Conservation (phyloP, 1,140 invertebrate species). For the Phortica variegata region DNA sequence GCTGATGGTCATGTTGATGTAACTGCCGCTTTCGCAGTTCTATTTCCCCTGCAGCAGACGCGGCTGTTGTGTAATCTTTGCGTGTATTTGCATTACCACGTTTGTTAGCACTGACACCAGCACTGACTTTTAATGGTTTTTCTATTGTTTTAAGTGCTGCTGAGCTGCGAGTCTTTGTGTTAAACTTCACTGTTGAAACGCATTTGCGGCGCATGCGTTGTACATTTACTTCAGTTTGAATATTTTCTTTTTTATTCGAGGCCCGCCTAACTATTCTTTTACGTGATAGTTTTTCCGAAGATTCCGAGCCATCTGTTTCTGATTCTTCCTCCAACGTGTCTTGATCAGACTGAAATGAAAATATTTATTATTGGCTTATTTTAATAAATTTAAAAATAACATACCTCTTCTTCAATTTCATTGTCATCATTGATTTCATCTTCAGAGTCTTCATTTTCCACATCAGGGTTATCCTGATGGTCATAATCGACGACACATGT, state of each 20-base stretch:
- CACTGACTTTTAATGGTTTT: constrained; percentile 23
- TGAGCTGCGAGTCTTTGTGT: constrained; percentile 5
- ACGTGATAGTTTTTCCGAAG: constrained; percentile 3
- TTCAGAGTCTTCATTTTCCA: constrained; percentile 7
- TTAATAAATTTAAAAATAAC: neutral
- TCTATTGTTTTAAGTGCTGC: constrained; percentile 5
- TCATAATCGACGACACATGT: no score
- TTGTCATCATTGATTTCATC: neutral
- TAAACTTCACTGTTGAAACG: neutral
- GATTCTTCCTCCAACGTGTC: constrained; percentile 1
- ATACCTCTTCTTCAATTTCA: neutral
- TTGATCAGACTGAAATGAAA: neutral
- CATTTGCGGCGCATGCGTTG: neutral
- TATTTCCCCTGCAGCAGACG: constrained; percentile 42
- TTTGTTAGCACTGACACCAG: constrained; percentile 37
- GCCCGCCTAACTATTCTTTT: constrained; percentile 5
- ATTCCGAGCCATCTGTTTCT: neutral
- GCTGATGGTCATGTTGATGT: constrained; percentile 1
- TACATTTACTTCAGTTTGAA: constrained; percentile 3
- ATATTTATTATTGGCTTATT: neutral
- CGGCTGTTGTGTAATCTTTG: constrained; percentile 27
- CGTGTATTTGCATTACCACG: constrained; percentile 44
- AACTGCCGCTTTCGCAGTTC: constrained; percentile 15
- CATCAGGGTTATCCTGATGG: constrained; percentile 2
- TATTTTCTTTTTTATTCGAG: constrained; percentile 13